phyloP scores from a whole-genome alignment of 2,113 vertebrate species.

The Malurus alboscapulatus region DNA sequence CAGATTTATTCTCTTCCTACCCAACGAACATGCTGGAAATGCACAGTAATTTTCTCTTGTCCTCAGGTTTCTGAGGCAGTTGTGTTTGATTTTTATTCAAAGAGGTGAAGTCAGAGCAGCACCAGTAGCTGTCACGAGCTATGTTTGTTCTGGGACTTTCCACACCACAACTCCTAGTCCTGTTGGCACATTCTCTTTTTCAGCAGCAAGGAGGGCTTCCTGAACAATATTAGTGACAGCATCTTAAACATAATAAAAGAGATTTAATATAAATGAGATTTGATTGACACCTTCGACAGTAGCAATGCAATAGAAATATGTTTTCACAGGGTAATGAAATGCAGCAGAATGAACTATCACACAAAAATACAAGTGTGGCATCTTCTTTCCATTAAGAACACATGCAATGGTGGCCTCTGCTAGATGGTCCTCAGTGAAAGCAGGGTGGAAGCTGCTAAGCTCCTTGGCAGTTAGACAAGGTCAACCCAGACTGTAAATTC shows the following conservation, averaged over 20 bases:
- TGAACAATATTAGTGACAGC: conserved; percentile 15
- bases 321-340: background rate
- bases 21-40: background rate
- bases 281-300: background rate
- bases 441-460: background rate
- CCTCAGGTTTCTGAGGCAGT: background rate
- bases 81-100: background rate
- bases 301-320: background rate
- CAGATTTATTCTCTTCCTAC: background rate
- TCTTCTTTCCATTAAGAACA: background rate
- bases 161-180: background rate
- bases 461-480: background rate
- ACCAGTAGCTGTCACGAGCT: background rate
- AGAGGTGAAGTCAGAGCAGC: background rate
- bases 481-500: background rate
- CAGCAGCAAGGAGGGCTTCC: background rate
- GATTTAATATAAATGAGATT: background rate
- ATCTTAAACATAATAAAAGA: conserved; percentile 21
- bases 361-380: background rate
- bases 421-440: background rate
- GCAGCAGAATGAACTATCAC: background rate
- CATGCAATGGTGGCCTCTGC: background rate
- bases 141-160: background rate
- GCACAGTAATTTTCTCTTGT: conserved; percentile 16
- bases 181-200: background rate